Evolutionary conservation across 2,797 vertebrate species (phyloP).

Genomic region (Sphaeramia orbicularis): DNA sequence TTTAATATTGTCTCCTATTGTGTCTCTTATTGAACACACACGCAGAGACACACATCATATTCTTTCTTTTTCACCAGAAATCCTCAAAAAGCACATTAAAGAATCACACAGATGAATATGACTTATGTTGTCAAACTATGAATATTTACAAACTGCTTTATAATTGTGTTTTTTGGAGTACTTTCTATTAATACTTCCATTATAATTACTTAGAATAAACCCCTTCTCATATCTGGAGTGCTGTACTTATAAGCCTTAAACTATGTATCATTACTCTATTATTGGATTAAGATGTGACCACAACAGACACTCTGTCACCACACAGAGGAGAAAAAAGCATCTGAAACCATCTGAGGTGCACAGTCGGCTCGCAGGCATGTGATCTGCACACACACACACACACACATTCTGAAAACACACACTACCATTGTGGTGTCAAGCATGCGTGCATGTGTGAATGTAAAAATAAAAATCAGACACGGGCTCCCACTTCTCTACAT

Average conservation of each 20-base stretch:
- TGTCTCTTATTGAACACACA: not conserved
- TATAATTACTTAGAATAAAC: constrained; percentile 28
- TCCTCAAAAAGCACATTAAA: not conserved
- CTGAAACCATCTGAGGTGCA: constrained; percentile 60
- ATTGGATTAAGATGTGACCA: constrained; percentile 59
- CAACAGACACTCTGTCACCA: constrained; percentile 69
- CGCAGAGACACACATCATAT: not conserved
- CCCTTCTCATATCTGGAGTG: no score
- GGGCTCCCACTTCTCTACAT: constrained; percentile 36
- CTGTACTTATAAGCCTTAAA: constrained; percentile 8
- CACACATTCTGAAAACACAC: constrained; percentile 13
- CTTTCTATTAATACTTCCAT: constrained; percentile 19
- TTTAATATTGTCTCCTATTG: constrained; percentile 21
- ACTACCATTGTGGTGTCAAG: constrained; percentile 31
- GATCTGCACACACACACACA: constrained; percentile 40
- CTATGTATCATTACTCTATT: constrained; percentile 57
- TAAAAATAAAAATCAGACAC: constrained; percentile 74
- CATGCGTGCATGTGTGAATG: constrained; percentile 33
- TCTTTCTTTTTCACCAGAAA: not conserved
- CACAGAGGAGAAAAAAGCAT: constrained; percentile 41
- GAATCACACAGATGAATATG: not conserved
- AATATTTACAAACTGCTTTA: not conserved
- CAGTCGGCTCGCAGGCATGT: constrained; percentile 49
- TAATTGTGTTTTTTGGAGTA: not conserved
- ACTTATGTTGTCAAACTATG: not conserved